Evolutionary conservation across 2,888 invertebrate genomes (phyloP).

Genomic region (Didymodactylos carnosus): DNA sequence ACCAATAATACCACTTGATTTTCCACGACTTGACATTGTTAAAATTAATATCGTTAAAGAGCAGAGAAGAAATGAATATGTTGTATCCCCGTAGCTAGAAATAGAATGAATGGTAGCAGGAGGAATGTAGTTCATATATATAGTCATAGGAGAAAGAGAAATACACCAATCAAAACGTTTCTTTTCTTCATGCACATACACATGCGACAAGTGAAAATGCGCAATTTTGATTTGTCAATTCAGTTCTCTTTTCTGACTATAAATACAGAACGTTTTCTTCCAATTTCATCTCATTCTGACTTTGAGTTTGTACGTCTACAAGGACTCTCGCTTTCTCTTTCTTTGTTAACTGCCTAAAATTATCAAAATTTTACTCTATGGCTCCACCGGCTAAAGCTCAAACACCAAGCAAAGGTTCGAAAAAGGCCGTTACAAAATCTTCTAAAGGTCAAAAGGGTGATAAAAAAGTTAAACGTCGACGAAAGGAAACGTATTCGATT

Average conservation of each 20-base stretch:
- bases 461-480: constrained; percentile 19
- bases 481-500: constrained; percentile 18
- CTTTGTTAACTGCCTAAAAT: no score
- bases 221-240: no score
- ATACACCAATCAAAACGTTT: no score
- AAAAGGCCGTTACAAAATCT: constrained; percentile 10
- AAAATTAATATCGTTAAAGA: not conserved
- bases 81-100: not conserved
- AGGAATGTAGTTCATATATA: no score
- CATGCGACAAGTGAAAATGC: no score
- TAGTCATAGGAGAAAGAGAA: no score
- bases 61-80: not conserved
- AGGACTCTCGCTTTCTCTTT: no score
- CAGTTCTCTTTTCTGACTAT: no score
- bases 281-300: no score
- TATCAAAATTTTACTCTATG: not conserved
- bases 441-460: constrained; percentile 18
- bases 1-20: constrained; percentile 21
- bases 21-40: constrained; percentile 34
- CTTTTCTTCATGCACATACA: no score
- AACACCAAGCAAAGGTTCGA: constrained; percentile 13
- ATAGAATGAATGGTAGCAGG: not conserved
- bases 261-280: no score
- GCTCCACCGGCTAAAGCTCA: not conserved
- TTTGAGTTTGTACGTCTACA: no score